Conservation (phyloP, 2,113 vertebrate genomes). For the Helogale parvula region DNA sequence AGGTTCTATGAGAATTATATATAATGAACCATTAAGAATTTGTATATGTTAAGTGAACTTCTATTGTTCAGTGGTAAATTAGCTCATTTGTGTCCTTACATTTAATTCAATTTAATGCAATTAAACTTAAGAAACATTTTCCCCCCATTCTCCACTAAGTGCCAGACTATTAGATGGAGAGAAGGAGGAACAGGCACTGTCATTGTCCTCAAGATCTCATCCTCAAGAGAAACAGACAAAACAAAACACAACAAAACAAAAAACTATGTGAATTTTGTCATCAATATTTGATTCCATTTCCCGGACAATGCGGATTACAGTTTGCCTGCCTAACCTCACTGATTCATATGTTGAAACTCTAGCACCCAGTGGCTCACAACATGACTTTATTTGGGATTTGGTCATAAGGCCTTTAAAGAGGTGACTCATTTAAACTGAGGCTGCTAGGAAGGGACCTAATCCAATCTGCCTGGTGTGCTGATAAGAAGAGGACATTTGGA, state of each 20-base stretch:
- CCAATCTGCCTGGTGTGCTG: accelerated
- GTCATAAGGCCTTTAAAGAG: not conserved
- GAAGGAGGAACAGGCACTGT: not conserved
- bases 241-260: not conserved
- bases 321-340: not conserved
- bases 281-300: not conserved
- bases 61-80: not conserved
- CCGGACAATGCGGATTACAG: not conserved
- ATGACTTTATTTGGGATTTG: not conserved
- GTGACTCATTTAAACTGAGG: not conserved
- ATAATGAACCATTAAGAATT: not conserved
- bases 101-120: not conserved
- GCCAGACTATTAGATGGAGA: not conserved
- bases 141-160: not conserved
- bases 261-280: not conserved
- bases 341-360: not conserved
- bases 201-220: not conserved
- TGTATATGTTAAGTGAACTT: not conserved
- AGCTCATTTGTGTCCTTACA: not conserved
- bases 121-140: not conserved
- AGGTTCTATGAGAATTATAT: not conserved
- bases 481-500: not conserved
- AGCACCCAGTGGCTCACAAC: not conserved
- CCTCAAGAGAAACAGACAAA: not conserved
- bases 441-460: not conserved